phyloP scores from a whole-genome alignment of 92 coral and sea anemone species.

The Muricea muricata region DNA sequence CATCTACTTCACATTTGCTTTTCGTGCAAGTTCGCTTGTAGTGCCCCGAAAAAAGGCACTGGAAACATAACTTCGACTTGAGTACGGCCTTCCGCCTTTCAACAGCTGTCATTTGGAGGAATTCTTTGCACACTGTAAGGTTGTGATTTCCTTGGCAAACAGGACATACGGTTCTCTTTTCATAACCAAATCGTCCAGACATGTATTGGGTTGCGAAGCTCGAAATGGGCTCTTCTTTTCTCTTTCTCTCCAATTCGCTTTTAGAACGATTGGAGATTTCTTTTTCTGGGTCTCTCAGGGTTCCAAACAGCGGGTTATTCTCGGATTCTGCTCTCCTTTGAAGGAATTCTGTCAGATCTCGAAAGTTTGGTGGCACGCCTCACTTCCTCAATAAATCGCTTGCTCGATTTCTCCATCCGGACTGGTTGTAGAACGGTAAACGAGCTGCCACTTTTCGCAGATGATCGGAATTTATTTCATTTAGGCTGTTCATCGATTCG shows the following conservation, averaged over 20 bases:
- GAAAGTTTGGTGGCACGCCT: neutral
- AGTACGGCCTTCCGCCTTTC: neutral
- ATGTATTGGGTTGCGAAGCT: neutral
- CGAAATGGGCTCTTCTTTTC: neutral
- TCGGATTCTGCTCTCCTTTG: neutral
- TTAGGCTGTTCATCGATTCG: neutral
- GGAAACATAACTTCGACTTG: neutral
- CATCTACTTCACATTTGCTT: neutral
- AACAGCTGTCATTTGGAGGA: no score
- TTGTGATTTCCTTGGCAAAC: neutral
- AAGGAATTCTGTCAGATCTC: neutral
- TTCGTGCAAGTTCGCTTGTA: neutral
- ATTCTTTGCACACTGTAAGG: neutral
- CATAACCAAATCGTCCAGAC: neutral
- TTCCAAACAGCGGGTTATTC: no score
- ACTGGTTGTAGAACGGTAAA: neutral
- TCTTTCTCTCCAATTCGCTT: neutral
- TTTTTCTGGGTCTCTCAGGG: no score
- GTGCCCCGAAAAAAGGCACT: neutral
- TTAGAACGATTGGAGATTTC: no score
- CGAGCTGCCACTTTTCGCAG: neutral
- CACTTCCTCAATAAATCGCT: neutral
- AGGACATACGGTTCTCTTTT: neutral
- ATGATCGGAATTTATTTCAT: neutral
- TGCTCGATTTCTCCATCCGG: neutral